A percentile compares a stretch with the other conserved stretches of the same genome.
These are phyloP conservation scores for Alosa alosa DNA, from an alignment of 2,113 vertebrate species.

Conservation along the genomic window DNA sequence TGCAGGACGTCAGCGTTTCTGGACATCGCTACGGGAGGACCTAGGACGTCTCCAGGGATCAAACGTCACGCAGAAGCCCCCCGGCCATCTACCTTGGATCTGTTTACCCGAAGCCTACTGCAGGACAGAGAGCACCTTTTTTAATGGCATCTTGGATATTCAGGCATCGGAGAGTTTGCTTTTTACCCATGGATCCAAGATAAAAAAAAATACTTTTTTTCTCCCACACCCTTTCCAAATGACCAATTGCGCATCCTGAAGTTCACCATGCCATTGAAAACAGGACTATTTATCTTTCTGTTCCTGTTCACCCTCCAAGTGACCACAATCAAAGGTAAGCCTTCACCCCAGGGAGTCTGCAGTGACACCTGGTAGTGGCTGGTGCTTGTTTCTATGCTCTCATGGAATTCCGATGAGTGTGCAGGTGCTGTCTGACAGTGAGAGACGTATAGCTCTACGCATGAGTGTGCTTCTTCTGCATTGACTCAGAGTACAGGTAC, in stretches of 20 bases:
- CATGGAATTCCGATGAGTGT: constrained; percentile 26
- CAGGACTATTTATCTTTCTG: constrained; percentile 76
- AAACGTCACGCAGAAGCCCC: constrained; percentile 44
- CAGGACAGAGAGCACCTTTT: constrained; percentile 23
- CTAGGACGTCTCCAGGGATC: constrained; percentile 33
- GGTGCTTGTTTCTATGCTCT: constrained; percentile 22
- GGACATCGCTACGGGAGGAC: background rate
- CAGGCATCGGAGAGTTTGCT: constrained; percentile 29
- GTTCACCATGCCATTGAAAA: constrained; percentile 82
- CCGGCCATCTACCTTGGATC: constrained; percentile 35
- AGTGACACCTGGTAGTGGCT: constrained; percentile 26
- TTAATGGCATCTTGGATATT: constrained; percentile 40
- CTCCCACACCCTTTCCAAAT: constrained; percentile 51
- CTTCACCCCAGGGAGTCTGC: constrained; percentile 3
- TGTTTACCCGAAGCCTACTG: constrained; percentile 17
- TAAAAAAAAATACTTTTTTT: constrained; percentile 41
- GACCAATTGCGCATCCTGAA: constrained; percentile 50
- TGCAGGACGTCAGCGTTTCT: background rate
- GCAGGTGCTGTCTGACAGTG: background rate
- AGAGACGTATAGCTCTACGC: background rate
- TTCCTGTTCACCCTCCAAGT: constrained; percentile 81
- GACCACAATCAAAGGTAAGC: constrained; percentile 86
- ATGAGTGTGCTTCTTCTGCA: background rate
- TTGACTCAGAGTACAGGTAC: background rate
- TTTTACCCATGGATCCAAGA: constrained; percentile 38